Evolutionary conservation across 1,140 invertebrate genomes (phyloP).

Genomic region (Myzus persicae): DNA sequence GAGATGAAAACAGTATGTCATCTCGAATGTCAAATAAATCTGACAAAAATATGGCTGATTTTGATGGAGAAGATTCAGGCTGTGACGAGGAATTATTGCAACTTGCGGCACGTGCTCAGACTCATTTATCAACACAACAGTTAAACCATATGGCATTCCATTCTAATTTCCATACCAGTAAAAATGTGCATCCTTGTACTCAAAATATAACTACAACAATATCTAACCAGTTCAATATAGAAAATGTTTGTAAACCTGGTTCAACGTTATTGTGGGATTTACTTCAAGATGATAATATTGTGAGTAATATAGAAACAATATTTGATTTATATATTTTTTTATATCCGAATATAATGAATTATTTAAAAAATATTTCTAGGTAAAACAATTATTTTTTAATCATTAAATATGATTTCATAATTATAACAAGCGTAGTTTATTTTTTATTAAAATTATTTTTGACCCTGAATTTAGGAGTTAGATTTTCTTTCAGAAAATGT

Average conservation of each 20-base stretch:
- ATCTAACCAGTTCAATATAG: conserved; percentile 72
- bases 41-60: conserved; percentile 94
- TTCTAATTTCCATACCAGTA: conserved; percentile 61
- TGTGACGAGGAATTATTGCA: conserved; percentile 87
- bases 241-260: conserved; percentile 85
- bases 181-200: conserved; percentile 54
- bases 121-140: conserved; percentile 62
- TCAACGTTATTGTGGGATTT: conserved; percentile 94
- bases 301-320: conserved; percentile 67
- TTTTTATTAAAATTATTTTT: neutral
- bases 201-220: conserved; percentile 64
- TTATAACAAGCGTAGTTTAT: neutral
- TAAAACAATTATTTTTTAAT: neutral
- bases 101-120: conserved; percentile 68
- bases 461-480: neutral
- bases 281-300: conserved; percentile 89
- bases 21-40: conserved; percentile 90
- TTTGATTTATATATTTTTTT: neutral
- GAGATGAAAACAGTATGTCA: conserved; percentile 81
- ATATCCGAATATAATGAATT: too few relatives aligned
- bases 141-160: conserved; percentile 64
- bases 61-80: conserved; percentile 88
- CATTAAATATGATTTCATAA: neutral
- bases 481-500: neutral
- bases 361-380: too few relatives aligned